Evolutionary conservation across 2,113 vertebrate genomes (phyloP), one percentile per base, ranked within the genome.

Genomic region (Coptodon rendalli): DNA sequence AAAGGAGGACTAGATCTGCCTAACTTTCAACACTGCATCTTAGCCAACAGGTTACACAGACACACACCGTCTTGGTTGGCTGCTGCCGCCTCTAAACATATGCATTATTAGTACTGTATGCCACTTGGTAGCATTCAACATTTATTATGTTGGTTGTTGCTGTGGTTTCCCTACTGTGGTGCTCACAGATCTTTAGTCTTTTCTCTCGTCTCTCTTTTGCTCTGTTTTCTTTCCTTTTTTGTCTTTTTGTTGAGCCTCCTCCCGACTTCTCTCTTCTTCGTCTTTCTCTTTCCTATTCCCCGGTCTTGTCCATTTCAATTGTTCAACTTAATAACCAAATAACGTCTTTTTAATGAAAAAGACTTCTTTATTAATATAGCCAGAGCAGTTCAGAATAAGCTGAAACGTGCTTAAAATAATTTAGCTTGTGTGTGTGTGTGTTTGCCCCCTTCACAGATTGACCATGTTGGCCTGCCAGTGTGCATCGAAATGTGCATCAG

Each of bases 401-500:
- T 36, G 14, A 17, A 82, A 38, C 8, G 3, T 81, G 17, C n/a
- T 38, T 80, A 17, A 59, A 56, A 13, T 57, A 2, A 84, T 38
- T 57, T 2, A 2, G 5, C 53, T 53, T 78, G 45, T 66, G 12
- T 36, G 2, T 63, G 29, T 36, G 57, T 36, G 17, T 63, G 93
- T 89, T 87, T 94, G 94, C 29, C 27, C 5, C 14, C 34, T 66
- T 38, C 63, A 76, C 92, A 99, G 98, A 97, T 98, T 5, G 97
- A 97, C 93, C 95, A 94, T 66, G 96, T 95, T 93, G 98, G 98
- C 86, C 96, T 99, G 87, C 97, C 97, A 59, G 96, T 96, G 36
- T 99, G 98, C 93, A 97, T 99, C 89, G 98, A 99, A 86, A 95
- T 99, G 83, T 99, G 98, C 89, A 97, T 99, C 73, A 97, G 97